Evolutionary conservation across 2,888 invertebrate species (phyloP).

Genomic region (Melinaea marsaeus): DNA sequence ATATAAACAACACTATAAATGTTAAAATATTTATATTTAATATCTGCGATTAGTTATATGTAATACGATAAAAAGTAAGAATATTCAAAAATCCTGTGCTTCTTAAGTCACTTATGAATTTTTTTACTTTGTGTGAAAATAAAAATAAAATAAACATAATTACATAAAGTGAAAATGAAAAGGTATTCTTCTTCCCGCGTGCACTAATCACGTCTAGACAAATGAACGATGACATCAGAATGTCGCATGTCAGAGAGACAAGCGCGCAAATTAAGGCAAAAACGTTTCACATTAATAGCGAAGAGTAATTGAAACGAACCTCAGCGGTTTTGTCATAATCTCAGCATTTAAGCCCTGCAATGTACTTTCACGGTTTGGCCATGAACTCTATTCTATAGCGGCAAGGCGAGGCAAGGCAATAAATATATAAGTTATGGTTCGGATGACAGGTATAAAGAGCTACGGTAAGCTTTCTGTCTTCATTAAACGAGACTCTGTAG

Average conservation of each 20-base stretch:
- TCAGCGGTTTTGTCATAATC: conserved; percentile 20
- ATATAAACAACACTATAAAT: too few species aligned
- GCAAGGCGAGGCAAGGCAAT: neutral
- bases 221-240: conserved; percentile 12
- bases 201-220: conserved; percentile 7
- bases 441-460: too few species aligned
- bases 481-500: neutral
- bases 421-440: too few species aligned
- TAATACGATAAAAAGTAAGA: too few species aligned
- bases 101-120: too few species aligned
- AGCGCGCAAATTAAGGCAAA: conserved; percentile 21
- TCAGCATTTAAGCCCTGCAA: conserved; percentile 14
- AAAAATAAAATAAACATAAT: neutral
- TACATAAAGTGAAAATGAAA: neutral
- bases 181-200: neutral
- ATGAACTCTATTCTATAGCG: neutral
- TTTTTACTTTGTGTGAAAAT: neutral
- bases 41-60: too few species aligned
- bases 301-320: conserved; percentile 19
- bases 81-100: too few species aligned
- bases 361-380: conserved; percentile 5
- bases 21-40: too few species aligned
- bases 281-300: conserved; percentile 9
- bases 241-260: conserved; percentile 12
- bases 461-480: too few species aligned